Evolutionary conservation across 2,888 invertebrate species (phyloP), one percentile per base, ranked within the genome.

Genomic region (Melanostoma scalare): DNA sequence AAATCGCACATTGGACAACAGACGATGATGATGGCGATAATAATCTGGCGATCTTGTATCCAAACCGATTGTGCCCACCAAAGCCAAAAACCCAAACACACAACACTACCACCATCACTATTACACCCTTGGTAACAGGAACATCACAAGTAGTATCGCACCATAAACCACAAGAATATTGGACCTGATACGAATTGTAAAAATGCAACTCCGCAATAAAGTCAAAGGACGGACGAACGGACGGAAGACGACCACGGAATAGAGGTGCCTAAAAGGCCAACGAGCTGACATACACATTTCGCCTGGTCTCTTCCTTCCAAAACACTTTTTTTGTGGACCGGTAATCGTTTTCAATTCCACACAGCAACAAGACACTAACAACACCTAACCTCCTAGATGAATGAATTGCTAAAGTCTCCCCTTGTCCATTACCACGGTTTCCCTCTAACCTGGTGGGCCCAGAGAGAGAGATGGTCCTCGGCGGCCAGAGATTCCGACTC

Each of bases 211-310:
- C 31, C 58, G 40, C 9, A 20, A 50, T n/a, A 44, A 8, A 40
- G n/a, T 10, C 50, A 50, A 6, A 56, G 30, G 9, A 40, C 56
- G 38, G 31, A 68, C 56, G 68, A 63, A 20, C 20, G 31, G 42
- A 61, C 52, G 33, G 20, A 71, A 46, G 38, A 78, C 55, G 74
- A 76, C 53, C 65, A 71, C 73, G 73, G 71, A 85, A 75, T 53
- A 75, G 75, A 79, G 80, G 85, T 85, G 85, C 80, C 85, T 72
- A 79, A 85, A 84, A 85, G 85, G 85, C 85, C 85, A 85, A 85
- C 85, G 85, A 85, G 85, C 85, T 85, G 85, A 85, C 85, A 85
- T 79, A 85, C 79, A 85, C 85, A 85, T 72, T 79, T 79, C 75
- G 79, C 71, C 58, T 79, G 74, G 20, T 20, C 50, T 72, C 71